These are phyloP conservation scores for Leptocoma aspasia DNA, from an alignment of 2,113 vertebrate species.

Conservation along the genomic window DNA sequence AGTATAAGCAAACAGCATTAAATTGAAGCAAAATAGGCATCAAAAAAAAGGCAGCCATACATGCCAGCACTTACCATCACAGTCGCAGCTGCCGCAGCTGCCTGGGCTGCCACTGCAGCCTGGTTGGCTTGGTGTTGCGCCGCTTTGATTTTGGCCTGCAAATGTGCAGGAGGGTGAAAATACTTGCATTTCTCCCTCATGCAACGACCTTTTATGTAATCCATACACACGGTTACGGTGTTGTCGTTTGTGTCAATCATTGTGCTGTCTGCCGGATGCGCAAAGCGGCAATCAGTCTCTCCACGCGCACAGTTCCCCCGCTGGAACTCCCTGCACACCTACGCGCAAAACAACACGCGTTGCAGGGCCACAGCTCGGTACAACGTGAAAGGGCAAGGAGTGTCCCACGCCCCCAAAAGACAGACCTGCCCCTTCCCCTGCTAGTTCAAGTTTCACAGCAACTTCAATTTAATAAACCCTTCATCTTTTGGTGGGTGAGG, in stretches of 20 bases:
- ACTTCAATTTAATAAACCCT: not conserved
- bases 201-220: slow-evolving; percentile 99
- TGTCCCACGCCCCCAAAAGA: not conserved
- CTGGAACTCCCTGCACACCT: slow-evolving; percentile 98
- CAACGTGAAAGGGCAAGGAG: not conserved
- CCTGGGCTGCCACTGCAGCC: slow-evolving; percentile 87
- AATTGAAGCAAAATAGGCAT: slow-evolving; percentile 33
- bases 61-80: slow-evolving; percentile 88
- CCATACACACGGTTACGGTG: slow-evolving; percentile 98
- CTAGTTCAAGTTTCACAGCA: not conserved
- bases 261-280: slow-evolving; percentile 93
- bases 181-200: slow-evolving; percentile 99
- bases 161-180: slow-evolving; percentile 98
- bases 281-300: slow-evolving; percentile 96
- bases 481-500: not conserved
- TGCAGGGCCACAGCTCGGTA: not conserved
- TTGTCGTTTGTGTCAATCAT: slow-evolving; percentile 96
- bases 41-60: slow-evolving; percentile 42
- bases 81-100: slow-evolving; percentile 87
- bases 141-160: slow-evolving; percentile 99
- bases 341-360: slow-evolving; percentile 31
- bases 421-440: not conserved
- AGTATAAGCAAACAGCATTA: slow-evolving; percentile 33
- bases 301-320: slow-evolving; percentile 92
- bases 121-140: slow-evolving; percentile 94